Evolutionary conservation across 2,113 vertebrate species (phyloP), one percentile per base, ranked within the genome.

Genomic region (Meriones unguiculatus): DNA sequence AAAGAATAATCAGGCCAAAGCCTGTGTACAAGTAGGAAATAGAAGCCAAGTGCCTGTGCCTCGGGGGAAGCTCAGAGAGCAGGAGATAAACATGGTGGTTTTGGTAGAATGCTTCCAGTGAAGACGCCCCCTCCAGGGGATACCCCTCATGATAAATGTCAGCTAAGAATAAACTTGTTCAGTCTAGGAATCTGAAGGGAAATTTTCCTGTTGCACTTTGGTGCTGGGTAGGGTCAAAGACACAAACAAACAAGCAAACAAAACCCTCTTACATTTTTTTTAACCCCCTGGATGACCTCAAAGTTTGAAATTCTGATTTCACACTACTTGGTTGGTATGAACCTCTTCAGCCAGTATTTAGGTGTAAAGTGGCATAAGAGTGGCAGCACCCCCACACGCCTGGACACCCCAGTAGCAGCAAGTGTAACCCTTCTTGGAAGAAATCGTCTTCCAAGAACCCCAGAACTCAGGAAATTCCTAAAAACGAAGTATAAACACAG

Each of bases 161-260:
- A 92, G 87, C 35, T 59, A 50, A 17, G 50, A 89, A 67, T 92
- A 89, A 87, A 92, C 30, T 89, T 92, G 22, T 81, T 18, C 12
- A 41, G 57, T 35, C 41, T 35, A 82, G 17, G 59, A 30, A 95
- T 80, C 24, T 32, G 64, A 62, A 72, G 64, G 64, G 69, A 50
- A 82, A 81, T 22, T 82, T 75, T 84, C 25, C 50, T 69, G 32
- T 85, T 64, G 77, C 78, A 89, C 46, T 76, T 95, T 46, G 54
- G 41, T 84, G 69, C 54, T 90, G 12, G 7, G 32, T 70, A 93
- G 25, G 25, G 25, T 50, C 38, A 81, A 81, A 75, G 52, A 57
- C 22, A 59, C 77, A 84, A 65, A 28, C 57, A 57, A 57, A 59
- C 77, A 84, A 65, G 20, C 57, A 57, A 57, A 81, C n/a, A 46